phyloP scores from a whole-genome alignment of 1,140 invertebrate genomes.

The Pemphigus obesinymphae region DNA sequence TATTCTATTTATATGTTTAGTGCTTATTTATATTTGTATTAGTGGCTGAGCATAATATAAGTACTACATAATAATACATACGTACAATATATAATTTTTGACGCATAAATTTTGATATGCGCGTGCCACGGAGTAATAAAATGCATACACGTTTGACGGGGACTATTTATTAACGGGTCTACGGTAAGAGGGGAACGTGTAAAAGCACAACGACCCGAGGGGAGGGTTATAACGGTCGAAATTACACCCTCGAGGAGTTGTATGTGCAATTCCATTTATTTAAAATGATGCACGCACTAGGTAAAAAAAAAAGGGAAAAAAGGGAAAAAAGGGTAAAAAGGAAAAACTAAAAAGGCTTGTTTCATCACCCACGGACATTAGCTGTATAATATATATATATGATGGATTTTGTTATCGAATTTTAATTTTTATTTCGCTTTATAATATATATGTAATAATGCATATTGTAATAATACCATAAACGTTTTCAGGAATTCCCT shows the following conservation, averaged over 20 bases:
- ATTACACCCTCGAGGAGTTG: conserved; percentile 17
- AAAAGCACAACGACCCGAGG: not conserved
- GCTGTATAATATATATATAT: not conserved
- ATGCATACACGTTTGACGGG: not conserved
- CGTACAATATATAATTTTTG: not conserved
- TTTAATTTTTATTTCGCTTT: not conserved
- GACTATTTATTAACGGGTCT: conserved; percentile 21
- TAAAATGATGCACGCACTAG: not conserved
- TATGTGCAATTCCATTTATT: not conserved
- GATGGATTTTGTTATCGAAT: not conserved
- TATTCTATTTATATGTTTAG: too few species aligned
- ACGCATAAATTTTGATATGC: not conserved
- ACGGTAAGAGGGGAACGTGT: not conserved
- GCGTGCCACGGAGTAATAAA: conserved; percentile 5
- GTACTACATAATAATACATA: too few species aligned
- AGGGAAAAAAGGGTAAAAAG: too few species aligned
- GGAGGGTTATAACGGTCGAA: not conserved
- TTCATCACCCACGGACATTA: not conserved
- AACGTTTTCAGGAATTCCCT: too few species aligned
- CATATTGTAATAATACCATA: too few species aligned
- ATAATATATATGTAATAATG: too few species aligned
- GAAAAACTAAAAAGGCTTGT: too few species aligned
- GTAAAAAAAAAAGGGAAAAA: too few species aligned
- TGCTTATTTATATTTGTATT: too few species aligned
- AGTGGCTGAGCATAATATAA: too few species aligned